These are phyloP conservation scores for Scaptomyza tumidula DNA, from an alignment of 2,888 invertebrate species.

Conservation along the genomic window DNA sequence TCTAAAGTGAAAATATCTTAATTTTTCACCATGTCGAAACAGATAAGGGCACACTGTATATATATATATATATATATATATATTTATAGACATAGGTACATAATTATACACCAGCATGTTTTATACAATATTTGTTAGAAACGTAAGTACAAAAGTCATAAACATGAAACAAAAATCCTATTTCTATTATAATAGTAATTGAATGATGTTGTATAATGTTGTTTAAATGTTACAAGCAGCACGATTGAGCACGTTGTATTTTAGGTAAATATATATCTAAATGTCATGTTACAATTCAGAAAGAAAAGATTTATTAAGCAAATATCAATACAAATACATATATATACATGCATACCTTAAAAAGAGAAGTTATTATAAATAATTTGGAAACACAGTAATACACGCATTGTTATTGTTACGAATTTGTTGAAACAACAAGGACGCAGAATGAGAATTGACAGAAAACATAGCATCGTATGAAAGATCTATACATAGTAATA, in stretches of 20 bases:
- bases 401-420: conserved; percentile 34
- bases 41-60: too few relatives aligned
- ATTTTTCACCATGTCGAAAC: too few relatives aligned
- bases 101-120: conserved; percentile 39
- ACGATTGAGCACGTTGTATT: conserved; percentile 61
- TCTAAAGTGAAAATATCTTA: too few relatives aligned
- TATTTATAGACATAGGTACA: conserved; percentile 38
- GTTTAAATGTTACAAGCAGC: conserved; percentile 66
- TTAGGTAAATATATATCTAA: conserved; percentile 70
- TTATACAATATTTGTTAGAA: conserved; percentile 60
- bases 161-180: conserved; percentile 60
- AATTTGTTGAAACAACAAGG: conserved; percentile 60
- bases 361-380: conserved; percentile 47
- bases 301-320: conserved; percentile 59
- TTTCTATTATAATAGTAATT: conserved; percentile 52
- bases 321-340: conserved; percentile 43
- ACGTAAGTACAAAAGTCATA: conserved; percentile 74
- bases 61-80: conserved; percentile 41
- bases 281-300: conserved; percentile 63
- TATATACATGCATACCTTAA: conserved; percentile 42
- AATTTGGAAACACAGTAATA: conserved; percentile 16
- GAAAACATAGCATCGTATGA: conserved; percentile 28
- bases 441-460: conserved; percentile 25
- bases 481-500: conserved; percentile 35
- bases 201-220: conserved; percentile 55